Percentiles rank a stretch among this genome's conserved stretches.
These are phyloP conservation scores for Smittia aterrima DNA, from an alignment of 2,888 invertebrate genomes.

Conservation along the genomic window DNA sequence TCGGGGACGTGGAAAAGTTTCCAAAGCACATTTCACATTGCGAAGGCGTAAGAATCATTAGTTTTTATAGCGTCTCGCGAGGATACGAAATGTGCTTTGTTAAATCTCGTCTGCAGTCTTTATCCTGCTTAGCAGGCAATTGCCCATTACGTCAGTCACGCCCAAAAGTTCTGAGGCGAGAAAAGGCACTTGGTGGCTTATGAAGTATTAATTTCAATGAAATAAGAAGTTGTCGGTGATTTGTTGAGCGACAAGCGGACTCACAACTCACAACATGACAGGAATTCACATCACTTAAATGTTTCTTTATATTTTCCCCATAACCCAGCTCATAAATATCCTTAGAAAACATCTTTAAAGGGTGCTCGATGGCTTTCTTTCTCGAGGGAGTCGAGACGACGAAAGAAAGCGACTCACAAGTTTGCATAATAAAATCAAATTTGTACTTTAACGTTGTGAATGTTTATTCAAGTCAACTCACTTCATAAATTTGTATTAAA, in stretches of 20 bases:
- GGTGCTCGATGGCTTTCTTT: background rate
- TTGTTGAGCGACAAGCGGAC: too few relatives aligned
- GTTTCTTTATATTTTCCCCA: too few relatives aligned
- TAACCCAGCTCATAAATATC: too few relatives aligned
- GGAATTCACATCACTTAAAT: too few relatives aligned
- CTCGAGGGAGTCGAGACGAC: background rate
- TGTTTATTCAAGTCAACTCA: constrained; percentile 24
- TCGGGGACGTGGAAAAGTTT: background rate
- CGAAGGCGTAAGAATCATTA: constrained; percentile 9
- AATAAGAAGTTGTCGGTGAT: too few relatives aligned
- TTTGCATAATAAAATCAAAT: constrained; percentile 40
- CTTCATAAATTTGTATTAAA: constrained; percentile 26
- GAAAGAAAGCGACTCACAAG: background rate
- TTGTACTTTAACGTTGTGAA: constrained; percentile 1
- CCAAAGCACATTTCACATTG: background rate
- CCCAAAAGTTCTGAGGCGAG: too few relatives aligned
- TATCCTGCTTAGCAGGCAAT: background rate
- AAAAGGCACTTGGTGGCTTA: background rate
- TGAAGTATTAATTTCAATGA: too few relatives aligned
- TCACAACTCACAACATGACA: too few relatives aligned
- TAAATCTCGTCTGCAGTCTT: background rate
- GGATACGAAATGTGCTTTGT: background rate
- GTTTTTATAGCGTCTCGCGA: constrained; percentile 5
- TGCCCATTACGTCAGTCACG: background rate
- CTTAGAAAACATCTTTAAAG: too few relatives aligned